These are phyloP conservation scores for Tachyglossus aculeatus DNA, from an alignment of 2,797 vertebrate genomes.

Conservation along the genomic window DNA sequence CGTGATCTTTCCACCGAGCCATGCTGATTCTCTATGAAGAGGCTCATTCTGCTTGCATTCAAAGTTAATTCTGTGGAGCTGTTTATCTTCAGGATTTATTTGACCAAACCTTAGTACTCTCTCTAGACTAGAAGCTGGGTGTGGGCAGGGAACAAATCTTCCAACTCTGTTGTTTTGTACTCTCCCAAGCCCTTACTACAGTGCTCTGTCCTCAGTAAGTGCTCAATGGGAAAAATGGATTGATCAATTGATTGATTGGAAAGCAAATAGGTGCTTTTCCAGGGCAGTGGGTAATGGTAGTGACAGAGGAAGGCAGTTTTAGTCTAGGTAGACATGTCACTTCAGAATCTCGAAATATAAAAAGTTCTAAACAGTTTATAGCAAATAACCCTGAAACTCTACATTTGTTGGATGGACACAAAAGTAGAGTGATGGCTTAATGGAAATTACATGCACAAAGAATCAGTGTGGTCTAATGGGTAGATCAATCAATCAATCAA, in stretches of 20 bases:
- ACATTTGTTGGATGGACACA: constrained; percentile 2
- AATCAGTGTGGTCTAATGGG: too few relatives aligned
- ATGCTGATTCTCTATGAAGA: too few relatives aligned
- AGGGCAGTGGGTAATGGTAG: constrained; percentile 19
- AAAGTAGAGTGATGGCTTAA: neutral
- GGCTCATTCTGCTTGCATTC: constrained; percentile 27
- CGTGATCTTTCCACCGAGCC: too few relatives aligned
- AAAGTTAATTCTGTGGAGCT: constrained; percentile 56
- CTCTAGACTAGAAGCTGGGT: too few relatives aligned
- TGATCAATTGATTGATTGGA: too few relatives aligned
- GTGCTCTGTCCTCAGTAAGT: too few relatives aligned
- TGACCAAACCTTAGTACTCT: constrained; percentile 46
- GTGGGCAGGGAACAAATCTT: too few relatives aligned
- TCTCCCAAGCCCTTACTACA: too few relatives aligned
- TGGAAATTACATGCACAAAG: too few relatives aligned
- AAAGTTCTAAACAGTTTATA: constrained; percentile 55
- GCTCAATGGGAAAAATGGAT: too few relatives aligned
- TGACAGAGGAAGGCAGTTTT: constrained; percentile 29
- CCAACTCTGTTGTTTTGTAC: too few relatives aligned
- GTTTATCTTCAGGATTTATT: constrained; percentile 61
- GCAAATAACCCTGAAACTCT: constrained; percentile 51
- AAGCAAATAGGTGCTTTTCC: constrained; percentile 41
- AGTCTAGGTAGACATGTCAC: constrained; percentile 52
- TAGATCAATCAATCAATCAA: too few relatives aligned
- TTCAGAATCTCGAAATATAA: constrained; percentile 52